These are phyloP conservation scores for Drosophila melanosoma DNA, from an alignment of 2,888 invertebrate genomes.

Conservation along the genomic window DNA sequence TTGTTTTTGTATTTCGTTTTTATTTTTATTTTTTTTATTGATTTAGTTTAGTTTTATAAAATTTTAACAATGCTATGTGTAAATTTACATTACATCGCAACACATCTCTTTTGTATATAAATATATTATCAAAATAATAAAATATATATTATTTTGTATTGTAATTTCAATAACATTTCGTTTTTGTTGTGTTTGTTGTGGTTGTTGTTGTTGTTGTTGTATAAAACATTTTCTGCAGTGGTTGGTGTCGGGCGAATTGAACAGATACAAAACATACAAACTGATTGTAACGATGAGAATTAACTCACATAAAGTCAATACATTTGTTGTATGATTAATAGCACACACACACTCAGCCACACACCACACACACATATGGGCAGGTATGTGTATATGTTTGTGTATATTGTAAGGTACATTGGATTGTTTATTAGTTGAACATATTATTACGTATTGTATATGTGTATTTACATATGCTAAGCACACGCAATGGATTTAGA, in stretches of 20 bases:
- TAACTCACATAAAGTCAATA: slow-evolving; percentile 12
- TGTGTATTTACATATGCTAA: slow-evolving; percentile 35
- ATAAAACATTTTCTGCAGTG: slow-evolving; percentile 61
- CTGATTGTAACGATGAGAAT: slow-evolving; percentile 11
- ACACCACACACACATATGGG: slow-evolving; percentile 3
- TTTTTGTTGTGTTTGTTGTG: slow-evolving; percentile 16
- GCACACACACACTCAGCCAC: slow-evolving; percentile 1
- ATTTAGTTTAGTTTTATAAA: slow-evolving; percentile 42
- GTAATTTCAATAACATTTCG: slow-evolving; percentile 48
- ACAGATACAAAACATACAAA: slow-evolving; percentile 33
- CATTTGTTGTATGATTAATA: slow-evolving; percentile 5
- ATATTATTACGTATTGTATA: slow-evolving; percentile 28
- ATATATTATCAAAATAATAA: slow-evolving; percentile 79
- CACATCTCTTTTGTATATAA: slow-evolving; percentile 50
- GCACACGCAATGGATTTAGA: slow-evolving; percentile 50
- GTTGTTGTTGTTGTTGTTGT: slow-evolving; percentile 43
- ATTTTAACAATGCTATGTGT: slow-evolving; percentile 58
- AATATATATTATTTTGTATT: slow-evolving; percentile 52
- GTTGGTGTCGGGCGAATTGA: slow-evolving; percentile 42
- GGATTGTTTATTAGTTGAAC: slow-evolving; percentile 72
- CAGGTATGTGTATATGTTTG: slow-evolving; percentile 26
- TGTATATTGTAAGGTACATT: slow-evolving; percentile 70
- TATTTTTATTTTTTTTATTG: background rate
- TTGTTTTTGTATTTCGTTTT: background rate
- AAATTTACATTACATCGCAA: slow-evolving; percentile 46